These are phyloP conservation scores for Pristionchus exspectatus DNA, from an alignment of 2,888 invertebrate species.

Conservation along the genomic window DNA sequence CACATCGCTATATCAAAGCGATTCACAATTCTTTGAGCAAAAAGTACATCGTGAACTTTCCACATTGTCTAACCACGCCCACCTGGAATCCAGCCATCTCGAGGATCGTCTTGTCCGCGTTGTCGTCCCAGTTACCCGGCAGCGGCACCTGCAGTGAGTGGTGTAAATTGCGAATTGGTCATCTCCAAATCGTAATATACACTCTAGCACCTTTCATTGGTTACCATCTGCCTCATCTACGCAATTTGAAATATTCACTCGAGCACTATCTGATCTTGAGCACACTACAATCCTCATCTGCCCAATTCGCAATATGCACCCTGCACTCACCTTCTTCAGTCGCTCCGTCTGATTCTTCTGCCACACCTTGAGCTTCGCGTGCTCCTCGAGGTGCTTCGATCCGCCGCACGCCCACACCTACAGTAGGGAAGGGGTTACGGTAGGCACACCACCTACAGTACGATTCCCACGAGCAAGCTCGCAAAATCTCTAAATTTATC, in stretches of 20 bases:
- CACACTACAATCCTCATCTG: background rate
- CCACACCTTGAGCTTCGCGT: slow-evolving; percentile 92
- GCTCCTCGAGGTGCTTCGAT: slow-evolving; percentile 83
- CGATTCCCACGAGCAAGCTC: too few relatives aligned
- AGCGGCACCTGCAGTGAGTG: slow-evolving; percentile 84
- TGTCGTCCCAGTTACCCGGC: slow-evolving; percentile 94
- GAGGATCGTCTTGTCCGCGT: slow-evolving; percentile 93
- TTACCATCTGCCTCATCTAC: background rate
- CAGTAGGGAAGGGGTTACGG: background rate
- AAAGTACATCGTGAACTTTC: too few relatives aligned
- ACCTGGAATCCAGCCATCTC: slow-evolving; percentile 86
- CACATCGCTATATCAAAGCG: too few relatives aligned
- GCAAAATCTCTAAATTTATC: too few relatives aligned
- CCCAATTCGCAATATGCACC: slow-evolving; percentile 47
- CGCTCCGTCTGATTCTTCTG: slow-evolving; percentile 92
- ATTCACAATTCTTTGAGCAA: too few relatives aligned
- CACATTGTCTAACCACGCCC: background rate
- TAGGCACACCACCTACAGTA: background rate
- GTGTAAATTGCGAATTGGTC: background rate
- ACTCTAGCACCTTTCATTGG: background rate
- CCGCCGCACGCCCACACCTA: slow-evolving; percentile 78
- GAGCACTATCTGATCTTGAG: too few relatives aligned
- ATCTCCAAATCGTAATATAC: background rate
- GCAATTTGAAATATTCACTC: too few relatives aligned
- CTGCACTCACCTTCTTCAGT: slow-evolving; percentile 84